Percentiles rank a stretch among this genome's conserved stretches.
Conservation (phyloP, 2,797 vertebrate species). For the Manis crassicaudata region DNA sequence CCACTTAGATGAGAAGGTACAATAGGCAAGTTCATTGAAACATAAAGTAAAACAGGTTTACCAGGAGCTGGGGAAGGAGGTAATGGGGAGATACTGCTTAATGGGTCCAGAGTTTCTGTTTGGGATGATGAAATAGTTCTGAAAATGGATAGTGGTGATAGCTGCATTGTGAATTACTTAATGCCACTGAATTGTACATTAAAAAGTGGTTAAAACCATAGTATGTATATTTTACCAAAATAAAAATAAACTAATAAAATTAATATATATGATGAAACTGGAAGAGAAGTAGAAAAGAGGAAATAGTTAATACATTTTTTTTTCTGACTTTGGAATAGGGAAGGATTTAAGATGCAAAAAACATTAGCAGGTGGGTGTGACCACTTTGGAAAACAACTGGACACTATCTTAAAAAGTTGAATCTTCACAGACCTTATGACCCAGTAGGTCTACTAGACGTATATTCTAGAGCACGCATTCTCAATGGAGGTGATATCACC, state of each 20-base stretch:
- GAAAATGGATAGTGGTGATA: not conserved
- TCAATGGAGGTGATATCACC: not conserved
- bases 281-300: not conserved
- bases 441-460: not conserved
- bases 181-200: not conserved
- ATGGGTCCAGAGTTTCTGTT: not conserved
- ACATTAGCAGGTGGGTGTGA: not conserved
- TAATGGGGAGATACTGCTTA: not conserved
- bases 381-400: not conserved
- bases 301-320: not conserved
- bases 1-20: not conserved
- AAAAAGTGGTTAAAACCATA: not conserved
- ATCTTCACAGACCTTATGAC: not conserved
- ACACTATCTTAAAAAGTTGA: not conserved
- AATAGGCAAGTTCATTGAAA: not conserved
- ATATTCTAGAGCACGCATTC: not conserved
- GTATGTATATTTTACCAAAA: not conserved
- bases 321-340: not conserved
- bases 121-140: not conserved
- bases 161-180: not conserved
- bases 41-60: not conserved
- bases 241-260: not conserved
- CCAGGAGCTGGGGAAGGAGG: no score
- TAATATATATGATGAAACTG: not conserved
- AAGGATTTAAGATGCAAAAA: not conserved